Evolutionary conservation across 1,140 invertebrate genomes (phyloP).

Genomic region (Latrodectus geometricus): DNA sequence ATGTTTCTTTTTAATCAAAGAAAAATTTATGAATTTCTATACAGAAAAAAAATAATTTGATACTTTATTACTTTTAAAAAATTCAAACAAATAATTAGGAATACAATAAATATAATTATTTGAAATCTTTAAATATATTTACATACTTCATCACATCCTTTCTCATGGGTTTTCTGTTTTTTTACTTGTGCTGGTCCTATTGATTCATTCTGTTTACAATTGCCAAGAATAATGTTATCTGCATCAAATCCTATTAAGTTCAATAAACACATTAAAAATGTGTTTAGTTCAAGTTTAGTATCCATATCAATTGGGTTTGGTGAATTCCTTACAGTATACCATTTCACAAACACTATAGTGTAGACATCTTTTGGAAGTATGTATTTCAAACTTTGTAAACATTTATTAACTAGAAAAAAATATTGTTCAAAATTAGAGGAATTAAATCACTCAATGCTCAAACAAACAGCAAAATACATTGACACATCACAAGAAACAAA

Average conservation of each 20-base stretch:
- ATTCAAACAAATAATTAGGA: too few species aligned
- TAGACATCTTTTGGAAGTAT: slow-evolving; percentile 81
- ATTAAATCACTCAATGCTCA: too few species aligned
- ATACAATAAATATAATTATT: background rate
- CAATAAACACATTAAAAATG: slow-evolving; percentile 76
- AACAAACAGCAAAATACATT: too few species aligned
- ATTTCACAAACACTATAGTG: slow-evolving; percentile 82
- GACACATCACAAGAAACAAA: too few species aligned
- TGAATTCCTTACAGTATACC: slow-evolving; percentile 88
- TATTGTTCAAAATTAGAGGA: background rate
- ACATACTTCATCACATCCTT: slow-evolving; percentile 66
- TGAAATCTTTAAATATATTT: background rate
- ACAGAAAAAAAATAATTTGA: too few species aligned
- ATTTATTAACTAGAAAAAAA: slow-evolving; percentile 68
- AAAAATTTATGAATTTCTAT: too few species aligned
- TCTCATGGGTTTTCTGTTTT: slow-evolving; percentile 64
- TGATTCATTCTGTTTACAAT: slow-evolving; percentile 14
- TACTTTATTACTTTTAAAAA: too few species aligned
- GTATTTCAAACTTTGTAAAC: slow-evolving; percentile 79
- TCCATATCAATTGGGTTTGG: slow-evolving; percentile 85
- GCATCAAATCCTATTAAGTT: slow-evolving; percentile 80
- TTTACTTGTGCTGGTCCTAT: slow-evolving; percentile 50
- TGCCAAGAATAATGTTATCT: slow-evolving; percentile 73
- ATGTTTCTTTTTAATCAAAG: too few species aligned
- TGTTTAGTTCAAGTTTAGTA: slow-evolving; percentile 82